A percentile compares a stretch with the other conserved stretches of the same genome.
Evolutionary conservation across 2,888 invertebrate species (phyloP).

Genomic region (Steinernema carpocapsae): DNA sequence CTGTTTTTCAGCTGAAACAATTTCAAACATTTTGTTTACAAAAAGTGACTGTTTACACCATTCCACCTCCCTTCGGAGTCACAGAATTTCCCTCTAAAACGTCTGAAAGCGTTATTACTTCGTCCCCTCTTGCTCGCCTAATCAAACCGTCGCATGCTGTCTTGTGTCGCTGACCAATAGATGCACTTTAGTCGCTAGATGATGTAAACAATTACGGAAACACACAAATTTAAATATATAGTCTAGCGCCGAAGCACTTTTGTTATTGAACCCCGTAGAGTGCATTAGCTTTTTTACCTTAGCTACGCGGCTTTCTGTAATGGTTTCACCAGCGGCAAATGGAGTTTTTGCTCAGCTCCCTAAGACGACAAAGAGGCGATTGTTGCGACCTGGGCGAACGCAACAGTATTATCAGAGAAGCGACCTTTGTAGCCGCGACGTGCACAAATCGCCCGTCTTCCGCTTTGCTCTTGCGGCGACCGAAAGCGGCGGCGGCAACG

Average conservation of each 20-base stretch:
- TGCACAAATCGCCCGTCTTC: no score
- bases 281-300: neutral
- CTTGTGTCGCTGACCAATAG: neutral
- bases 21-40: neutral
- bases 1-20: no score
- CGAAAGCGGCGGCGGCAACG: neutral
- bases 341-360: neutral
- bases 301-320: neutral
- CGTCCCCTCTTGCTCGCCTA: neutral
- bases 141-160: neutral
- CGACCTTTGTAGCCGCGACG: no score
- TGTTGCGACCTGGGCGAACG: no score
- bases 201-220: neutral
- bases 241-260: slow-evolving; percentile 23
- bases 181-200: neutral
- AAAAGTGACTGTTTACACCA: neutral
- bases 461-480: neutral
- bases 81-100: neutral
- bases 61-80: neutral
- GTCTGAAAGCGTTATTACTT: neutral
- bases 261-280: neutral
- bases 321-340: no score
- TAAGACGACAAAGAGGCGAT: no score
- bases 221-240: slow-evolving; percentile 3
- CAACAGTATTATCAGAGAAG: no score